Conservation (phyloP, 1,140 invertebrate species). For the Aethina tumida region DNA sequence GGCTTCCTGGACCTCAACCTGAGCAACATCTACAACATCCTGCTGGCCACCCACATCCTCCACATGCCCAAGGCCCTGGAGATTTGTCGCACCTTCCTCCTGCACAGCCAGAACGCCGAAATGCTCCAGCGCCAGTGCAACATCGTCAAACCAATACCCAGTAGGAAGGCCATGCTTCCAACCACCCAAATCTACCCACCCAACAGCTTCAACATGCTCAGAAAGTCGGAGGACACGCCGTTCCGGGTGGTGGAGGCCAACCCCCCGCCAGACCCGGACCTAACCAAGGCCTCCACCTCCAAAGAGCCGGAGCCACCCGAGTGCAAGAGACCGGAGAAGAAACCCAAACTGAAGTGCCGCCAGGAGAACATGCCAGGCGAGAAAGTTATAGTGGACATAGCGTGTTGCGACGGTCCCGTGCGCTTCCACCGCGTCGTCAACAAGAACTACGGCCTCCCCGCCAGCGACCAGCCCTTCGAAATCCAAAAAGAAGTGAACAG, state of each 20-base stretch:
- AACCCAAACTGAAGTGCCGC: slow-evolving; percentile 13
- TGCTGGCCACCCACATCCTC: slow-evolving; percentile 61
- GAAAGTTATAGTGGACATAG: slow-evolving; percentile 65
- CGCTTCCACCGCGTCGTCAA: slow-evolving; percentile 70
- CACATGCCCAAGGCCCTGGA: slow-evolving; percentile 66
- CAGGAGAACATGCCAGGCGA: slow-evolving; percentile 15
- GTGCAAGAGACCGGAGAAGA: slow-evolving; percentile 27
- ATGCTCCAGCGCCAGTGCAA: slow-evolving; percentile 19
- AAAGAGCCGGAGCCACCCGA: slow-evolving; percentile 35
- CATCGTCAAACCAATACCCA: slow-evolving; percentile 40
- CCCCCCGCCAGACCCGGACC: too few species aligned
- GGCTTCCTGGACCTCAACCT: slow-evolving; percentile 58
- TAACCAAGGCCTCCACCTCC: slow-evolving; percentile 30
- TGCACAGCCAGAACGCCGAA: slow-evolving; percentile 28
- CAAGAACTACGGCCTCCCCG: slow-evolving; percentile 51
- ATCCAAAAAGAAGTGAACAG: slow-evolving; percentile 26
- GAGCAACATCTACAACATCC: slow-evolving; percentile 62
- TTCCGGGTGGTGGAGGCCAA: slow-evolving; percentile 20
- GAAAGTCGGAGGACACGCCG: slow-evolving; percentile 22
- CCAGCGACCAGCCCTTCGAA: slow-evolving; percentile 16
- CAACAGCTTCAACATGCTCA: slow-evolving; percentile 12
- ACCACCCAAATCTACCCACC: slow-evolving; percentile 22
- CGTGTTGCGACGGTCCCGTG: slow-evolving; percentile 80
- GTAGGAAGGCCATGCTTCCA: slow-evolving; percentile 30
- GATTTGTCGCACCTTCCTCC: slow-evolving; percentile 46